These are phyloP conservation scores for Tholera decimalis DNA, from an alignment of 2,888 invertebrate species.

Conservation along the genomic window DNA sequence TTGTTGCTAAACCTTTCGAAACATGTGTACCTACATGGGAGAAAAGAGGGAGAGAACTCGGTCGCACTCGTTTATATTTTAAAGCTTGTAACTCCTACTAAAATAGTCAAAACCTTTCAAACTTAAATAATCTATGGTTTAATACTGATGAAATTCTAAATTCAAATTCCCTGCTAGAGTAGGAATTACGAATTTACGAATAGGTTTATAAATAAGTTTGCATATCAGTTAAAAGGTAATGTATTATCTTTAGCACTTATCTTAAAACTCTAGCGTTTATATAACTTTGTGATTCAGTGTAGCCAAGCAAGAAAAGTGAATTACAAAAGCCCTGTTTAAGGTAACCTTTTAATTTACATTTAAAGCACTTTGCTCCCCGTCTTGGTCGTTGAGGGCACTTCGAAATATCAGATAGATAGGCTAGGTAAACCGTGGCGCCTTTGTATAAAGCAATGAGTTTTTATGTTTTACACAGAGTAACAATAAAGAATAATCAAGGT, in stretches of 20 bases:
- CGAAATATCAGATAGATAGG: constrained; percentile 45
- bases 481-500: constrained; percentile 22
- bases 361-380: constrained; percentile 46
- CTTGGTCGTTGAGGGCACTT: constrained; percentile 33
- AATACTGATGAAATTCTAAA: too few relatives aligned
- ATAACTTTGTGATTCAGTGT: constrained; percentile 19
- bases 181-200: too few relatives aligned
- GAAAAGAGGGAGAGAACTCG: constrained; percentile 16
- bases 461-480: constrained; percentile 18
- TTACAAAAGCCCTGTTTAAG: constrained; percentile 47
- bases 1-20: constrained; percentile 33
- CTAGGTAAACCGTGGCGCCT: constrained; percentile 27
- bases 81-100: neutral
- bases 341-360: constrained; percentile 61
- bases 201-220: too few relatives aligned
- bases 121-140: too few relatives aligned
- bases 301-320: constrained; percentile 50
- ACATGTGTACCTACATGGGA: too few relatives aligned
- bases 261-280: neutral
- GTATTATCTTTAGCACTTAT: constrained; percentile 10
- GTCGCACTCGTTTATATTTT: neutral
- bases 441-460: constrained; percentile 42
- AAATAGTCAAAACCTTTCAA: neutral
- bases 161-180: too few relatives aligned
- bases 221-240: too few relatives aligned